A percentile compares a stretch with the other conserved stretches of the same genome.
These are phyloP conservation scores for Ephydatia muelleri DNA, from an alignment of 37 sponge, comb jelly and placozoan genomes.

Conservation along the genomic window DNA sequence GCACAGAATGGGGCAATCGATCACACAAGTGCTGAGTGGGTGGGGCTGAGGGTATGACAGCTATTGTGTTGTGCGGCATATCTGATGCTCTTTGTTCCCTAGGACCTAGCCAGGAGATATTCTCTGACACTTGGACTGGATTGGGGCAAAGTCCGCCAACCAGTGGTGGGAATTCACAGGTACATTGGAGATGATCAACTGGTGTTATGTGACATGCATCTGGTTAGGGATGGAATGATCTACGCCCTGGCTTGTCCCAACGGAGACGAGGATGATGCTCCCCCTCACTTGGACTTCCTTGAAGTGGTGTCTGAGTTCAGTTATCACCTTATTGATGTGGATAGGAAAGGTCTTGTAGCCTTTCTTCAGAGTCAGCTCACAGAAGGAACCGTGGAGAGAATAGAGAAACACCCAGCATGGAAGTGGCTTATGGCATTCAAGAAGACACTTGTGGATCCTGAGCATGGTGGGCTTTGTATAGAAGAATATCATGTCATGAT, in stretches of 20 bases:
- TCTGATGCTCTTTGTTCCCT: not conserved
- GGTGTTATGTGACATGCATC: not conserved
- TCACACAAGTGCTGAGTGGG: constrained; percentile 44
- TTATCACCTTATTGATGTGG: constrained; percentile 82
- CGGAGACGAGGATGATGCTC: not conserved
- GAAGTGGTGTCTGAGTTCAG: constrained; percentile 83
- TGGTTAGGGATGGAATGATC: constrained; percentile 64
- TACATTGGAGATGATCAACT: not conserved
- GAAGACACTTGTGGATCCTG: not conserved
- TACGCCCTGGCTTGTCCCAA: constrained; percentile 47
- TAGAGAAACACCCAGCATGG: constrained; percentile 18
- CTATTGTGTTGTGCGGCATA: not conserved
- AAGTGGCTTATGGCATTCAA: not conserved
- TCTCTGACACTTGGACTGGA: constrained; percentile 76
- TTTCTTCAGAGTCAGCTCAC: constrained; percentile 34
- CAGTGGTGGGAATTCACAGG: constrained; percentile 84
- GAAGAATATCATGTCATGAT: not conserved
- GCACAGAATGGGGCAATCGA: constrained; percentile 37
- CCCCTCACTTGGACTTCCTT: constrained; percentile 81
- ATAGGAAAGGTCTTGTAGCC: constrained; percentile 74
- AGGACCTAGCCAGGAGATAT: constrained; percentile 81
- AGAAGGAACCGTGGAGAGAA: not conserved
- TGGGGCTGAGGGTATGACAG: constrained; percentile 40
- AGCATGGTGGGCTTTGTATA: not conserved
- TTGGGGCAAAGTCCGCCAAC: constrained; percentile 58